Evolutionary conservation across 2,113 vertebrate genomes (phyloP).

Genomic region (Terrapene triunguis): DNA sequence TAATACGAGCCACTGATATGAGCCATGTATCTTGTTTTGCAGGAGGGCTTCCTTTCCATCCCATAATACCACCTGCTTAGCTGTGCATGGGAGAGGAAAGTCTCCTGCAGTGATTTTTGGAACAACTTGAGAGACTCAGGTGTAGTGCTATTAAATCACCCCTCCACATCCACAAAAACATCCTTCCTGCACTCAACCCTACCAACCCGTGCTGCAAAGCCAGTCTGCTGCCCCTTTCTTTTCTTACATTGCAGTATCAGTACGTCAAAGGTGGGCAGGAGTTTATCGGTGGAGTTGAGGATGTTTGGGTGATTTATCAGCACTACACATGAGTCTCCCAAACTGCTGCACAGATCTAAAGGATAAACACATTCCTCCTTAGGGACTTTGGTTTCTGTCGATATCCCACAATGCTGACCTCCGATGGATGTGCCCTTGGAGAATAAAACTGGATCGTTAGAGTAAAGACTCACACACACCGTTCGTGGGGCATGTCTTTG

Average conservation of each 20-base stretch:
- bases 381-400: not conserved
- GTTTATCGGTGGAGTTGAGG: not conserved
- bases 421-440: not conserved
- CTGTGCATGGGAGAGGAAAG: not conserved
- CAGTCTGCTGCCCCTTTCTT: not conserved
- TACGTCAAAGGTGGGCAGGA: not conserved
- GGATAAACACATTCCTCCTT: not conserved
- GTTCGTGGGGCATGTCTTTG: not conserved
- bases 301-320: not conserved
- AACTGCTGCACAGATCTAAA: not conserved
- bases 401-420: not conserved
- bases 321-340: not conserved
- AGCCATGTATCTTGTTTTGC: not conserved
- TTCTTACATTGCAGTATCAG: not conserved
- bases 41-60: not conserved
- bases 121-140: not conserved
- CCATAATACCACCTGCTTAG: rapidly evolving
- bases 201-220: not conserved
- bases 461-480: not conserved
- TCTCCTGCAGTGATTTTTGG: not conserved
- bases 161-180: rapidly evolving
- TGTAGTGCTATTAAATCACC: not conserved
- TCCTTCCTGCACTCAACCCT: not conserved
- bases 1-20: not conserved
- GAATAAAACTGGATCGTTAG: not conserved